Percentiles rank a stretch among this genome's conserved stretches.
Conservation (phyloP, 1,140 invertebrate species). For the Melanaphis sacchari region DNA sequence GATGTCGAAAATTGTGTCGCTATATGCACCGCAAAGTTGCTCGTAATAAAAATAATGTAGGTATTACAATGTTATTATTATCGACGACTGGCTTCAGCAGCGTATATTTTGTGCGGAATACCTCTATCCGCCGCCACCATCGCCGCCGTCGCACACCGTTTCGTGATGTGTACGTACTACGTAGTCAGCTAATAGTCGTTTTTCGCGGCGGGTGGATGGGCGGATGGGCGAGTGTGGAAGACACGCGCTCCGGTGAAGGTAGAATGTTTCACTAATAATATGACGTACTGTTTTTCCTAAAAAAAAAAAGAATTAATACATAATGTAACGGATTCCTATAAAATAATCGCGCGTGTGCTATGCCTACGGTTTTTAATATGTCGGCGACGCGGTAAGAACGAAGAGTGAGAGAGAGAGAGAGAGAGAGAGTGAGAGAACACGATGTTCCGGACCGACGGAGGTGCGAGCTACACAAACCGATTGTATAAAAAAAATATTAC, state of each 20-base stretch:
- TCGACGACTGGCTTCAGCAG: neutral
- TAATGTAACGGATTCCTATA: constrained; percentile 6
- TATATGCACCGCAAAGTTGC: neutral
- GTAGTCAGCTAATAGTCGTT: neutral
- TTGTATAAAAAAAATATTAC: neutral
- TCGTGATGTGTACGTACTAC: neutral
- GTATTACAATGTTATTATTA: neutral
- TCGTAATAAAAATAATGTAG: neutral
- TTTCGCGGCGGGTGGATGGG: too few species aligned
- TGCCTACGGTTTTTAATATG: neutral
- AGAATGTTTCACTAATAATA: neutral
- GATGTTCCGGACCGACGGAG: neutral
- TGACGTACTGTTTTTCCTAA: neutral
- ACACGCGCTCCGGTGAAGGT: neutral
- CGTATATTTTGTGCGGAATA: neutral
- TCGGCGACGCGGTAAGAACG: neutral
- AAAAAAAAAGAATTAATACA: neutral
- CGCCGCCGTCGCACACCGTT: neutral
- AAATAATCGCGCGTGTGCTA: neutral
- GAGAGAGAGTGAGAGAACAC: neutral
- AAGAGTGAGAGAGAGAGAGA: neutral
- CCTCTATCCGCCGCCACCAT: neutral
- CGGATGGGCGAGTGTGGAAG: neutral
- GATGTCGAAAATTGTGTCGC: neutral
- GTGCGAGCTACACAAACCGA: too few species aligned